Evolutionary conservation across 1,140 invertebrate genomes (phyloP), one percentile per base, ranked within the genome.

Genomic region (Sogatella furcifera): DNA sequence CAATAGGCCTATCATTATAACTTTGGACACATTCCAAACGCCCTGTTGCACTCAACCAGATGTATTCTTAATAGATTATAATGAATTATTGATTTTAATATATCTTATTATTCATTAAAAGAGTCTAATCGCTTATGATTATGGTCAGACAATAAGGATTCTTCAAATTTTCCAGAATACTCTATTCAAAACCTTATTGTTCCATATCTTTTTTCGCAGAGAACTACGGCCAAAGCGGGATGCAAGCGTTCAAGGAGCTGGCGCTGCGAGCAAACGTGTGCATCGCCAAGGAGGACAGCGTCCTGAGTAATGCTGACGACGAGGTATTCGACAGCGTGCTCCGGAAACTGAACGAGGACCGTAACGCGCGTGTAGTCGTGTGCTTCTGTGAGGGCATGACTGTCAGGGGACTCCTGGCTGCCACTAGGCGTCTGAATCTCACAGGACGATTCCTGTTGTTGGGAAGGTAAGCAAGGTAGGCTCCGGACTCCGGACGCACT

Each of bases 351-450:
- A 70, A 76, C 57, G 74, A 79, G 65, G 81, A 81, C 61, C 72
- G 73, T 9, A 77, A 78, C 38, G 84, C 84, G 6, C 74, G 77
- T 38, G 87, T 89, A 5, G 82, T 89, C n/a, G 85, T 90, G 2
- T 91, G 89, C 71, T 91, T 90, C 77, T 91, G 88, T 72, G 87
- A 91, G 74, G 88, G 88, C 4, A 77, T 80, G 69, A 88, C 86
- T 0, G 81, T 90, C 42, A 71, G 81, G 57, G 81, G 63, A 73
- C 68, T 82, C 9, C 69, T 83, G 19, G 72, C 76, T 55, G 80
- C 80, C 1, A 76, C 78, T n/a, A 73, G 79, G 49, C 71, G 78
- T 49, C 75, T 76, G 5, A 80, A 80, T 64, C 73, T 73, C 54
- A 78, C 76, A 0, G 75, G 76, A 3, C 74, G 80, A 64, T 83